These are phyloP conservation scores for Sarcophaga variegata DNA, from an alignment of 2,888 invertebrate species.

Conservation along the genomic window DNA sequence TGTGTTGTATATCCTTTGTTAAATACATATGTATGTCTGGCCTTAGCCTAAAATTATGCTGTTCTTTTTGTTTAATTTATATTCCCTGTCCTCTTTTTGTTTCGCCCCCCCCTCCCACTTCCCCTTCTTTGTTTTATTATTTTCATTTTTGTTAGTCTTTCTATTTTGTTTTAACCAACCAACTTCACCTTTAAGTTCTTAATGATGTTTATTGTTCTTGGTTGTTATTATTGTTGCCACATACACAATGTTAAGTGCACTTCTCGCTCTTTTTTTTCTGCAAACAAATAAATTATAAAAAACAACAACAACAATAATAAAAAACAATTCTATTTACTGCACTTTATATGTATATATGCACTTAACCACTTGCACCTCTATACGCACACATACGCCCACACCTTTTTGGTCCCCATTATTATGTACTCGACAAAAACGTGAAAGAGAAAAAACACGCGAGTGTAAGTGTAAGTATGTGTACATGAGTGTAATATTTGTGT, in stretches of 20 bases:
- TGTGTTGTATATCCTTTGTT: slow-evolving; percentile 16
- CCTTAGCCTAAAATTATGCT: slow-evolving; percentile 67
- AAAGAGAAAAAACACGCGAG: background rate
- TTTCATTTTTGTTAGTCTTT: background rate
- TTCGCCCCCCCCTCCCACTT: background rate
- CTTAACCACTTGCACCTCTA: background rate
- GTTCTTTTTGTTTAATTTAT: slow-evolving; percentile 40
- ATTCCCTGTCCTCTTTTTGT: background rate
- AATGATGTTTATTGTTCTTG: background rate
- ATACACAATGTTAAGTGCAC: slow-evolving; percentile 66
- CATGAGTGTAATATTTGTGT: background rate
- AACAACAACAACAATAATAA: no score
- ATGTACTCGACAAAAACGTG: slow-evolving; percentile 48
- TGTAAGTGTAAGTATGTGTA: slow-evolving; percentile 9
- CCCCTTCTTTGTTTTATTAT: no score
- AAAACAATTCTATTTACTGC: slow-evolving; percentile 49
- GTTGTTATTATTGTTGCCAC: slow-evolving; percentile 25
- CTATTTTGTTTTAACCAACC: slow-evolving; percentile 18
- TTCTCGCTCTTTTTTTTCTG: slow-evolving; percentile 38
- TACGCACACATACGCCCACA: slow-evolving; percentile 12
- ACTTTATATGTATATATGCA: slow-evolving; percentile 32
- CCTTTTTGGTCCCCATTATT: slow-evolving; percentile 49
- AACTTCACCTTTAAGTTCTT: slow-evolving; percentile 50
- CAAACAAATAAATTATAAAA: no score
- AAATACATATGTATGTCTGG: slow-evolving; percentile 54